Base-by-base conservation (phyloP, 2,113 vertebrate species). In the Meriones unguiculatus region DNA sequence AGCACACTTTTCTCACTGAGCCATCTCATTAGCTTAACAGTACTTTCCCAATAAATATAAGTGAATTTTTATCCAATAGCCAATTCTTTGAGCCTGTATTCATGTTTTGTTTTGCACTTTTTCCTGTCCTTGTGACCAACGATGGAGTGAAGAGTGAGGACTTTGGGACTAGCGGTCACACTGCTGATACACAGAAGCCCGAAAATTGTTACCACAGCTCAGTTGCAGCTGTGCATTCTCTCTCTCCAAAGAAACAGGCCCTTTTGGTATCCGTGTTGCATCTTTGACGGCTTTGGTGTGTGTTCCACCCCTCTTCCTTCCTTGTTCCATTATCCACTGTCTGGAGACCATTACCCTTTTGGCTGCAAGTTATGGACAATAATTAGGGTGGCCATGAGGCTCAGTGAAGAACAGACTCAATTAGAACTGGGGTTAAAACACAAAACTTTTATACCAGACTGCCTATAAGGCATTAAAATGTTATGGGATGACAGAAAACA, bases 141-240 rank as follows among this genome's bases (percentile, higher is more conserved):
- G 86, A 87, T 54, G 0, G 41, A 96, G 91, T 73, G 80, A 69
- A 87, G 50, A 85, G 46, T 69, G 76, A 64, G 81, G 85, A 93
- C 87, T 87, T 77, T 82, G 89, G 85, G 80, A 96, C 92, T 25
- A 90, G 85, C 97, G 70, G 54, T 82, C 77, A 82, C 57, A 86
- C 76, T 67, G 84, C 70, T 84, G 89, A 91, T 50, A 93, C 32
- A 65, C 12, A 95, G 77, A 87, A 93, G 82, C 77, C 65, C 64
- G 91, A 89, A 93, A 95, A 97, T 91, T 96, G 81, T 73, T 96
- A 70, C 81, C 92, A 95, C 81, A 89, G 35, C 91, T 86, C 64
- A 59, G 32, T 82, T 87, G 15, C 73, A 84, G 86, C 84, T 91
- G 75, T 17, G 57, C 8, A 24, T 73, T 92, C 64, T 72, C 41